These are phyloP conservation scores for Babyrousa celebensis DNA, from an alignment of 2,797 vertebrate genomes.

Conservation along the genomic window DNA sequence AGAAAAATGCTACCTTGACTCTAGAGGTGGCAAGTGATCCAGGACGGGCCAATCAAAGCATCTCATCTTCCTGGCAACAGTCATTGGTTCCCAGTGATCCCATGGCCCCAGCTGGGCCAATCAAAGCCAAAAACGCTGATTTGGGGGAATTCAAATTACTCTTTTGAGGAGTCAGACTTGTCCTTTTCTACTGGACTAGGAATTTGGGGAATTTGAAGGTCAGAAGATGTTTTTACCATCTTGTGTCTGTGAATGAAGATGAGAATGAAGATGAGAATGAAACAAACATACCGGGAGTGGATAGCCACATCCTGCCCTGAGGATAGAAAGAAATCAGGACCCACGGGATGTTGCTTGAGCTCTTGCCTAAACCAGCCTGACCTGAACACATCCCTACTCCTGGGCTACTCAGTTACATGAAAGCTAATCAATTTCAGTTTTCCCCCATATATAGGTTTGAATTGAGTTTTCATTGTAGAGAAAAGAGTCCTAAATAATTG, in stretches of 20 bases:
- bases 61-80: background rate
- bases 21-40: background rate
- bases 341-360: background rate
- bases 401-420: background rate
- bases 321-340: background rate
- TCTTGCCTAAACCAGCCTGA: background rate
- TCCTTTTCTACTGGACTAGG: background rate
- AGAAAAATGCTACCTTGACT: background rate
- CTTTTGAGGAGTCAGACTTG: background rate
- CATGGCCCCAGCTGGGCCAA: background rate
- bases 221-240: background rate
- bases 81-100: background rate
- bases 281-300: background rate
- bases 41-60: background rate
- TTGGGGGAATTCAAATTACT: background rate
- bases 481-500: background rate
- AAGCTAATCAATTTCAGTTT: background rate
- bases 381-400: background rate
- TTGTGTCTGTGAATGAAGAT: constrained; percentile 11
- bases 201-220: background rate
- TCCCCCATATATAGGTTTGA: background rate
- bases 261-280: background rate
- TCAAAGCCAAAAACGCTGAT: background rate
- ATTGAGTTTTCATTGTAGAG: background rate
- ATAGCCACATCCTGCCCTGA: background rate